Evolutionary conservation across 2,113 vertebrate species (phyloP).

Genomic region (Plectropomus leopardus): DNA sequence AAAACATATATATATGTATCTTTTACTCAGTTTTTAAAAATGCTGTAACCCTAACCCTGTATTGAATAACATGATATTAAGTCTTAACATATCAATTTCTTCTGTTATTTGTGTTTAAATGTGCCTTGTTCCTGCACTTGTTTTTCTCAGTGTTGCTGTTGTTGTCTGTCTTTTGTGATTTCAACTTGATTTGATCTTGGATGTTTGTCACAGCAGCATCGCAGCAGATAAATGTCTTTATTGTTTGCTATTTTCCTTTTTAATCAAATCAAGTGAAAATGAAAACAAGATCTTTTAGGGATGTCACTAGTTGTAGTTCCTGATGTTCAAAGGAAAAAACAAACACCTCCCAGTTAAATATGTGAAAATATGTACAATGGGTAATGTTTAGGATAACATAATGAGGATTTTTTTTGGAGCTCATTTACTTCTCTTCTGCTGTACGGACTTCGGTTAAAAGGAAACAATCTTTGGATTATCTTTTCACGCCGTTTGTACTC

Average conservation of each 20-base stretch:
- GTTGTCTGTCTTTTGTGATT: conserved; percentile 14
- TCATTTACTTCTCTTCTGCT: background rate
- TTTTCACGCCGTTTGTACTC: background rate
- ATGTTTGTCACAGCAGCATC: conserved; percentile 20
- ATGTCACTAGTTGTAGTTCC: background rate
- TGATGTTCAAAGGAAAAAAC: conserved; percentile 11
- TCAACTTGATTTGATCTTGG: conserved; percentile 20
- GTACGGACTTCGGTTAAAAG: background rate
- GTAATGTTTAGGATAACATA: conserved; percentile 15
- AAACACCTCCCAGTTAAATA: background rate
- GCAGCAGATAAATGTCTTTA: background rate
- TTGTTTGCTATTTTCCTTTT: conserved; percentile 25
- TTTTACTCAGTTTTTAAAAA: background rate
- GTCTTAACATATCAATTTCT: background rate
- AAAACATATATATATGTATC: background rate
- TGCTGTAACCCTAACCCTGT: background rate
- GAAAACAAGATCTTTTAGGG: background rate
- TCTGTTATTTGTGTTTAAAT: conserved; percentile 1
- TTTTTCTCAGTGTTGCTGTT: conserved; percentile 14
- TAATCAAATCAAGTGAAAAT: conserved; percentile 15
- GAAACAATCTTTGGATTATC: background rate
- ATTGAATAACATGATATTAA: background rate
- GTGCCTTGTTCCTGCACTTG: conserved; percentile 21
- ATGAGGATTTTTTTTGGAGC: background rate
- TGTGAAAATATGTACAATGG: conserved; percentile 10